Percentiles rank a stretch among this genome's conserved stretches.
Evolutionary conservation across 2,888 invertebrate genomes (phyloP).

Genomic region (Trissoscelio sp.): DNA sequence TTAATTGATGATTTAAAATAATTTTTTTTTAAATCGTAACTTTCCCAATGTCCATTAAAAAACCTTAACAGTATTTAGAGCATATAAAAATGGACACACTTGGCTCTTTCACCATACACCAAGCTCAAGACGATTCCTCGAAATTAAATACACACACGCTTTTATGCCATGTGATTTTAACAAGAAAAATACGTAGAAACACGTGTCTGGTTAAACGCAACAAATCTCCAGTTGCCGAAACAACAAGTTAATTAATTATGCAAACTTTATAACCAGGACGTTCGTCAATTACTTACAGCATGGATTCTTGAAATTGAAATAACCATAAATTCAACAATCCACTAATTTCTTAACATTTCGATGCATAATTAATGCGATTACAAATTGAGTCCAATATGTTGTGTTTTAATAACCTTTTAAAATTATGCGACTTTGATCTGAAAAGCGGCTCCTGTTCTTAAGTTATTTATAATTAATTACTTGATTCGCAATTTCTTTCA

Average conservation of each 20-base stretch:
- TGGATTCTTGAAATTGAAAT: background rate
- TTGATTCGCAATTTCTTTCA: background rate
- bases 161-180: constrained; percentile 43
- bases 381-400: background rate
- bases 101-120: constrained; percentile 56
- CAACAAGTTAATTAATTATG: constrained; percentile 22
- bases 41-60: background rate
- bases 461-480: background rate
- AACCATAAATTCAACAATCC: constrained; percentile 19
- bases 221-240: constrained; percentile 25
- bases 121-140: constrained; percentile 47
- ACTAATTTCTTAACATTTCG: constrained; percentile 10
- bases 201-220: constrained; percentile 40
- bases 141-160: constrained; percentile 54
- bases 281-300: background rate
- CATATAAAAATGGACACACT: constrained; percentile 66
- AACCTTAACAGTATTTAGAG: constrained; percentile 54
- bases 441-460: constrained; percentile 15
- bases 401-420: background rate
- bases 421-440: background rate
- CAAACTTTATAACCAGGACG: constrained; percentile 3
- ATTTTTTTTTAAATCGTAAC: background rate
- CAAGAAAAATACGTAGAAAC: constrained; percentile 54
- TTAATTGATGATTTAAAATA: too few relatives aligned
- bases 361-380: constrained; percentile 5